Evolutionary conservation across 2,888 invertebrate species (phyloP), one percentile per base, ranked within the genome.

Genomic region (Amblyteles armatorius): DNA sequence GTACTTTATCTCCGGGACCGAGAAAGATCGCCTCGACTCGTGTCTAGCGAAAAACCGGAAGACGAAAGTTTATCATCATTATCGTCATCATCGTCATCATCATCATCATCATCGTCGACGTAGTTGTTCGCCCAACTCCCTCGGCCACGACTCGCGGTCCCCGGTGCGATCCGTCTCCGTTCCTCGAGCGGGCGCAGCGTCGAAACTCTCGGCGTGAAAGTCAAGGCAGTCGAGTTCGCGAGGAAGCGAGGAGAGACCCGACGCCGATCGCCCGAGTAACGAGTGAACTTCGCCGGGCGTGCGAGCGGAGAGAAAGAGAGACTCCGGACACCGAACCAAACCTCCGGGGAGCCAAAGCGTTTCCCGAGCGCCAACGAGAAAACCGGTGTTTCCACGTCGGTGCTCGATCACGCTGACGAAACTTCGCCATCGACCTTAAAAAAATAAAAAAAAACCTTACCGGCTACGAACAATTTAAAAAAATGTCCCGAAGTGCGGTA

Each of bases 171-270:
- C 29, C 13, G 60, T 63, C 60, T 63, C 60, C 36, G 33, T 67
- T 50, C 7, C 19, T n/a, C 60, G 60, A 16, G 13, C 44, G 26
- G 2, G 50, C 69, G 78, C 36, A 33, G 67, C 65, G 68, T 33
- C 50, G 52, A 82, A 68, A 71, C 76, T 71, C 79, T 83, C 76
- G 44, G 79, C 81, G 81, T 79, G 74, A 82, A 82, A 84, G 84
- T 84, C 81, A 79, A 84, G 78, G 79, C 72, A 77, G 82, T 68
- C 72, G 83, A 78, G 77, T 83, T 79, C 40, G 82, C 76, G 77
- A 81, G 63, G 81, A 81, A 79, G 69, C 48, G 68, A 36, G 57
- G 29, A 68, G 65, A 33, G 33, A 1, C 6, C 60, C 48, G 60
- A 29, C 48, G 57, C 76, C 29, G 76, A 50, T 65, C 55, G 44